Conservation (phyloP, 2,113 vertebrate species). For the Mola mola region DNA sequence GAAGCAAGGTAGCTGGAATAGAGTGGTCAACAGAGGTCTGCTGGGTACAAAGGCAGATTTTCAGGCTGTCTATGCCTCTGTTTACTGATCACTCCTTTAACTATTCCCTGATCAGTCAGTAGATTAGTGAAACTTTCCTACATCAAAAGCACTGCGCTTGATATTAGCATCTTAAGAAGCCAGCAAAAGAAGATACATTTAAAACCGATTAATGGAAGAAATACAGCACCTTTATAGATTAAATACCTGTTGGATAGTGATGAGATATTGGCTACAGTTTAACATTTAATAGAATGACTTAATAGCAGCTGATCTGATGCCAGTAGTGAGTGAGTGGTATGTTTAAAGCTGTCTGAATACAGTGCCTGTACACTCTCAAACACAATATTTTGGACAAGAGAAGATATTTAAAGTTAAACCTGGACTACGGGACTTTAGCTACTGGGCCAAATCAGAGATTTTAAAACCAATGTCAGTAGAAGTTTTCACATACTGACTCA, state of each 20-base stretch:
- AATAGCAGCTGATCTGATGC: slow-evolving; percentile 12
- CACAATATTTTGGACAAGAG: not conserved
- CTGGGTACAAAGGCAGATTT: slow-evolving; percentile 2
- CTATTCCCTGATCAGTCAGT: slow-evolving; percentile 24
- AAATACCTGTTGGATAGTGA: not conserved
- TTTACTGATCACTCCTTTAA: slow-evolving; percentile 19
- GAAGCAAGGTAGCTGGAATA: not conserved
- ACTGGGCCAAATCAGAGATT: no score
- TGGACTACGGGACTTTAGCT: no score
- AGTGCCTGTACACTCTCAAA: slow-evolving; percentile 1
- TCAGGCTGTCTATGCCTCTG: not conserved
- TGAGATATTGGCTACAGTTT: not conserved
- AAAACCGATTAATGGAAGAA: not conserved
- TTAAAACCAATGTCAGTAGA: no score
- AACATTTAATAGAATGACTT: slow-evolving; percentile 19
- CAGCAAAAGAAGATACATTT: not conserved
- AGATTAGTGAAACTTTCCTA: slow-evolving; percentile 25
- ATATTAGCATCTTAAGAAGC: not conserved
- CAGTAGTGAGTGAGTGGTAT: slow-evolving; percentile 23
- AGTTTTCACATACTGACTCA: no score
- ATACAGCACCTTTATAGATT: slow-evolving; percentile 3
- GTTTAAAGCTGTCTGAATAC: slow-evolving; percentile 20
- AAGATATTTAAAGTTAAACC: not conserved
- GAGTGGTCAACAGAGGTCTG: not conserved
- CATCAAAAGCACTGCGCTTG: not conserved